Base-by-base conservation (phyloP, 1,140 invertebrate species). In the Sycophila sp. region DNA sequence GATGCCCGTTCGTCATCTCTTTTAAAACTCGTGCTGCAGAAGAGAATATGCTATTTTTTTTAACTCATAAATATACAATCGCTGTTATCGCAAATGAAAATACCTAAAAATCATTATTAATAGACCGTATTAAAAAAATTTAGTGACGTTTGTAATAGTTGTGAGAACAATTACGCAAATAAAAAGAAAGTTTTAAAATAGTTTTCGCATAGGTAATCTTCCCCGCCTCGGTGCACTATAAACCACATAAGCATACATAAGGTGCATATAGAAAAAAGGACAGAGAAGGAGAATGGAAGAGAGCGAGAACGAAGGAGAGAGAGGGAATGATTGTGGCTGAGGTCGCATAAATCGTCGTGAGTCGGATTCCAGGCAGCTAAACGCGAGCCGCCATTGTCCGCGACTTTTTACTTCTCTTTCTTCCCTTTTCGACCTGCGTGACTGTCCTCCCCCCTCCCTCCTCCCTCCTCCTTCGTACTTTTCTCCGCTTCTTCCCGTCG, bases 271-370 rank as follows among this genome's bases (percentile, higher is more conserved):
- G 45, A 19, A 19, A 8, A 47, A 19, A 45, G 22, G 28, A 45
- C 17, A 28, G 53, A 22, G 24, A 64, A 13, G 13, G 34, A 19
- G 26, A 30, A 17, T 32, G 28, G 5, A 8, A 68, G 36, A 40
- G 71, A 55, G 59, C 34, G 36, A 72, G 73, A 68, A 36, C 8
- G 47, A 63, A 34, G 40, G 53, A 67, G 51, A 67, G 63, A 58
- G 70, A 59, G n/a, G 19, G 69, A 47, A 70, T 69, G 26, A 4
- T 34, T 74, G 73, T 76, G 59, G 71, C 28, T 34, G 78, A 79
- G 80, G 73, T 78, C 76, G 77, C 78, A 83, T 83, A 83, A 83
- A 83, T 83, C 80, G 78, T 83, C 76, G 53, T 74, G 75, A 80
- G 78, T 83, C 80, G 76, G 80, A 81, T 82, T 81, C 80, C 79